Evolutionary conservation across 2,888 invertebrate genomes (phyloP), one percentile per base, ranked within the genome.

Genomic region (Dendrolimus pini): DNA sequence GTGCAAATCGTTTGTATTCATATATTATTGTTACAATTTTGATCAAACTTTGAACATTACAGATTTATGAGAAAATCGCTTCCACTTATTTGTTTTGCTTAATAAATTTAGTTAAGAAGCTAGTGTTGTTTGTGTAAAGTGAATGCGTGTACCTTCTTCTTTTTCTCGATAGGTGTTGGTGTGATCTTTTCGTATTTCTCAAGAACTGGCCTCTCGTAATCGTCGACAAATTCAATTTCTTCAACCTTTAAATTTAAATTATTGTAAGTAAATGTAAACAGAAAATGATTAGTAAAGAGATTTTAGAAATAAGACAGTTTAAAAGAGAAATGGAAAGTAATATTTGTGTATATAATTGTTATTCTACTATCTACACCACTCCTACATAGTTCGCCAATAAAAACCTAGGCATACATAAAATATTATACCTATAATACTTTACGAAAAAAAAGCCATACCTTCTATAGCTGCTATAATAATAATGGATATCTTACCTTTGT

Each of bases 121-220:
- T 30, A 30, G 30, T 30, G 30, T 30, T 30, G 30, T 30, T 55
- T 59, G 59, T 62, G 53, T 60, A 54, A 60, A 58, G 60, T 60
- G 58, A 61, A 55, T 61, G 55, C 66, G 74, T 80, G 75, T 90
- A 90, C 90, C 90, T 90, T 90, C 71, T 89, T 89, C 83, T 86
- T 89, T 86, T 88, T 90, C 74, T 88, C 88, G 62, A 73, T 69
- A 47, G 91, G 90, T 71, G 91, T 91, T 53, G 91, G 90, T 68
- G 91, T 79, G 55, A 91, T 81, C 80, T 92, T 93, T 77, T 94
- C 93, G 72, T 94, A 94, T 84, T 93, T 94, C 76, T 95, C 95
- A 61, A 95, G 91, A 58, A 93, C 93, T 0, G 95, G 93, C 66
- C 95, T 92, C 71, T 96, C 95, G 78, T 96, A 96, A 86, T 96